Base-by-base conservation (phyloP, 2,888 invertebrate species). In the Globia sparganii region DNA sequence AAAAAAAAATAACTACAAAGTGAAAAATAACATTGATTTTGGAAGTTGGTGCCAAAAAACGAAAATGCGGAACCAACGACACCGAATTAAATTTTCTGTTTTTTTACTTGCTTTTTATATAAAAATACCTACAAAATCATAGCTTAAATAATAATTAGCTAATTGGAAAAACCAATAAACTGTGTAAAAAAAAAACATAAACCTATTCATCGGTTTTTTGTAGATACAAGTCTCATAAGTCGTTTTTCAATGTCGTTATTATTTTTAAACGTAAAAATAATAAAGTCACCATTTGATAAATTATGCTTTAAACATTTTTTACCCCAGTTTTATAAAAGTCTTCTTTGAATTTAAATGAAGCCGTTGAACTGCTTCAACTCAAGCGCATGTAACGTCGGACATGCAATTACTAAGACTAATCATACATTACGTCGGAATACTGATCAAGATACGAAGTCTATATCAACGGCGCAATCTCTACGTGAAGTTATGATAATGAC, bases 401-500 rank as follows among this genome's bases (percentile, higher is more conserved):
- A 40, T 67, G 43, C 67, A 62, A 79, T 78, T 74, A 62, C 25
- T 68, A 49, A 72, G 72, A 68, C 72, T 56, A 78, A 81, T 82
- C 78, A 81, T 53, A 81, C 34, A 68, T 59, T 81, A 53, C 61
- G 34, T 34, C 49, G 58, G 59, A 59, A 56, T 46, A 61, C 56
- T 31, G 61, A 75, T 75, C 66, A 37, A 74, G 70, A 82, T 78
- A 78, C n/a, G 56, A 61, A n/a, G 65, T 69, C 56, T 43, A 21
- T 70, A 79, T 75, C 67, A 43, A 28, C 6, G 11, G 46, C 9
- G 49, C 59, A 65, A 79, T 82, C 74, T 81, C 40, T 68, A 13
- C 59, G 46, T 65, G 40, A 79, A 80, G 67, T 67, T 75, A 75
- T 83, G 69, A 43, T 79, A 82, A 82, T 65, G 25, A 49, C n/a